Conservation (phyloP, 2,888 invertebrate species). For the Orchesella flavescens region DNA sequence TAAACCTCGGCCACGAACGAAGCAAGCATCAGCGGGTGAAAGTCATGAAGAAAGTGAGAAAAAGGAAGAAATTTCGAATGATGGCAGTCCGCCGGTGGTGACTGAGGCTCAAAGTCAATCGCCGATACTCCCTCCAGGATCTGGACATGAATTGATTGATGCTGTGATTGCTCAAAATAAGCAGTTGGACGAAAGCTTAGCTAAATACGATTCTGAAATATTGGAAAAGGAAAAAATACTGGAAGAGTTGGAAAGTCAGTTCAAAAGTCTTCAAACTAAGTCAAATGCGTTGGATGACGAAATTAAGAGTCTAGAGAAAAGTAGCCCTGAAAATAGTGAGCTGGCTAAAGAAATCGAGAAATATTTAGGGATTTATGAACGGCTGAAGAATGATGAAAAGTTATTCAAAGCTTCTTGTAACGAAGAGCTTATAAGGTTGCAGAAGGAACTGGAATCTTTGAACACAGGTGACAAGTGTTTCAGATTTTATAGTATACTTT, state of each 20-base stretch:
- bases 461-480: constrained; percentile 26
- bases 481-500: neutral
- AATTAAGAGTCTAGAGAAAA: neutral
- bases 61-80: neutral
- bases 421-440: constrained; percentile 78
- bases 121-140: neutral
- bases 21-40: neutral
- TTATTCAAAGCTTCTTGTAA: constrained; percentile 85
- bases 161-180: constrained; percentile 65
- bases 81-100: no score
- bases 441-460: constrained; percentile 75
- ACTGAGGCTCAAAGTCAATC: neutral
- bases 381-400: constrained; percentile 82
- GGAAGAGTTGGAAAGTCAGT: constrained; percentile 50
- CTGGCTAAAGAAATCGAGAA: constrained; percentile 61
- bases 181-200: constrained; percentile 63
- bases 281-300: constrained; percentile 45
- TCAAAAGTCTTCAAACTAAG: constrained; percentile 52
- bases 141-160: constrained; percentile 56
- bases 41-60: neutral
- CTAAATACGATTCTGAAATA: constrained; percentile 49
- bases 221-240: constrained; percentile 24
- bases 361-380: constrained; percentile 76
- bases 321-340: constrained; percentile 30
- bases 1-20: constrained; percentile 37